Evolutionary conservation across 2,888 invertebrate genomes (phyloP).

Genomic region (Dichetophora obliterata): DNA sequence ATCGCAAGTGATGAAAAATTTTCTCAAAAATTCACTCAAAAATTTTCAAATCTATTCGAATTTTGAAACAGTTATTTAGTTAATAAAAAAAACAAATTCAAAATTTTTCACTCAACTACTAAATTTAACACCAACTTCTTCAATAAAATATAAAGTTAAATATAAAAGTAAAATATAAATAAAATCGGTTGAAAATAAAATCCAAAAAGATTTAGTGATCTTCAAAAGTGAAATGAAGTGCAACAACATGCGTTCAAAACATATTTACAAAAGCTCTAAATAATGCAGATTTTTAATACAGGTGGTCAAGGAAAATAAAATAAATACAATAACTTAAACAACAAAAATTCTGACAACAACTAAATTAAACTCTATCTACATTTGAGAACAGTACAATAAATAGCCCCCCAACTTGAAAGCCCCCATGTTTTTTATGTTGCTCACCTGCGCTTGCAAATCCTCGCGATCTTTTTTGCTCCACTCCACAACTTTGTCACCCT

Average conservation of each 20-base stretch:
- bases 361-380: background rate
- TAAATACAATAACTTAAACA: background rate
- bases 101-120: no score
- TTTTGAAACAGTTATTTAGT: no score
- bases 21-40: no score
- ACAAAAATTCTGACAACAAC: background rate
- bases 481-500: conserved; percentile 76
- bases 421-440: conserved; percentile 24
- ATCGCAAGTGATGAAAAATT: no score
- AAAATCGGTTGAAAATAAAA: background rate
- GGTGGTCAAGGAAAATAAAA: background rate
- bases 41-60: no score
- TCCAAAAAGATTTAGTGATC: background rate
- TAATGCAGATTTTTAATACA: no score
- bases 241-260: conserved; percentile 5
- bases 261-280: conserved; percentile 8
- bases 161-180: background rate
- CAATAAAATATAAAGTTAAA: no score
- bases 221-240: background rate
- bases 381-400: background rate
- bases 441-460: conserved; percentile 83
- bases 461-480: conserved; percentile 77
- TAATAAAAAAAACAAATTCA: no score
- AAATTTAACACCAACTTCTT: no score
- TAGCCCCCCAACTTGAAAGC: background rate